Conservation (phyloP, 2,888 invertebrate species). For the Tipula vernalis region DNA sequence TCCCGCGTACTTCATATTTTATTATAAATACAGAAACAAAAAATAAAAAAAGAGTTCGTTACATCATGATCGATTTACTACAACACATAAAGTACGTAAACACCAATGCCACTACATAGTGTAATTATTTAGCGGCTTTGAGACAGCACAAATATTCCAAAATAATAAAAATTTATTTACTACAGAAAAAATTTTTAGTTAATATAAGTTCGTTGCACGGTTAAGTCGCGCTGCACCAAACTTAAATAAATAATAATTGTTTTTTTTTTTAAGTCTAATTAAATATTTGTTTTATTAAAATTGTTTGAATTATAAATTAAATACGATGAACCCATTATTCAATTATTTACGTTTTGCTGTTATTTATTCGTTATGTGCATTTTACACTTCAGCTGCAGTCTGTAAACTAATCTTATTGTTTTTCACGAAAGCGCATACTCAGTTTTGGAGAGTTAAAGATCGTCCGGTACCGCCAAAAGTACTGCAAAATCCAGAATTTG, state of each 20-base stretch:
- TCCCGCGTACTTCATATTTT: background rate
- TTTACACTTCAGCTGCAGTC: background rate
- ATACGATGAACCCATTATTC: background rate
- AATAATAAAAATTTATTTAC: background rate
- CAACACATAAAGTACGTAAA: background rate
- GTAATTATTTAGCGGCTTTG: too few relatives aligned
- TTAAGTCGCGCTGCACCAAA: background rate
- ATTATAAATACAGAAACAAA: background rate
- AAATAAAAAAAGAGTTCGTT: background rate
- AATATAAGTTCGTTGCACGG: background rate
- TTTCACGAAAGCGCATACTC: background rate
- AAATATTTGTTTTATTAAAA: background rate
- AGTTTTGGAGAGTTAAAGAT: slow-evolving; percentile 30
- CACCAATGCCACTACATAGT: background rate
- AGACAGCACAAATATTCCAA: too few relatives aligned
- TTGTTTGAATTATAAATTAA: background rate
- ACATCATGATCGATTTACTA: background rate
- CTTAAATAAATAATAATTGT: background rate
- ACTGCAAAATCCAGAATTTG: slow-evolving; percentile 39
- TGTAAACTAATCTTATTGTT: background rate
- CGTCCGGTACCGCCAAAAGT: slow-evolving; percentile 38
- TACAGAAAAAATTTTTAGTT: background rate
- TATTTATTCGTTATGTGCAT: background rate
- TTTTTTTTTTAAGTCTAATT: background rate
- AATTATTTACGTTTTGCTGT: background rate